Evolutionary conservation across 2,797 vertebrate genomes (phyloP), one percentile per base, ranked within the genome.

Genomic region (Trachurus trachurus): DNA sequence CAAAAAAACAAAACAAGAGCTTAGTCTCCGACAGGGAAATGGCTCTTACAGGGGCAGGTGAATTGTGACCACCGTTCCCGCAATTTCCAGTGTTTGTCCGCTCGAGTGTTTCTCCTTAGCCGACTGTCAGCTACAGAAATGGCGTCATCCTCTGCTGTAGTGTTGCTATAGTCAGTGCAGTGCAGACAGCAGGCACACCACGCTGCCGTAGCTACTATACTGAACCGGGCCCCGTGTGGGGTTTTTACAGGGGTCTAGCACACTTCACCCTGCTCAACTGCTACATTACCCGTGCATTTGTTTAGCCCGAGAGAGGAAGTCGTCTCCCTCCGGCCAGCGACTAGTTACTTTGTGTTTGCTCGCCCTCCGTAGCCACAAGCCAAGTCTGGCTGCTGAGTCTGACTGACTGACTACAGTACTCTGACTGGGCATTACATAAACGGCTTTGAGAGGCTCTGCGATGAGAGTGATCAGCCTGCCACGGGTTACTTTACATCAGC

Each of bases 131-230:
- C 87, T 65, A 74, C 90, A 93, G 94, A 94, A 96, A 96, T 96
- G 95, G 95, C 95, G 95, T 96, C 95, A 95, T 94, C 92, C 91
- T 81, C 86, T 90, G 94, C 93, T 87, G 93, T 92, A 70, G 89
- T 66, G 79, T 57, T 80, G 86, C 52, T 77, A 44, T 21, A 89
- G 83, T 80, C 84, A 29, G 91, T 90, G 92, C 89, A 29, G 86
- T 80, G 88, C 89, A 89, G 85, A 85, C 84, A 79, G 85, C 52
- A 22, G 61, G 66, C 74, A 54, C 89, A 81, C 82, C 82, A 87
- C 84, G 87, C 91, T 76, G 86, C 81, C 76, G 63, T 70, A 26
- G 26, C 26, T 26, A 67, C 71, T 58, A 76, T 0, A 13, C 2
- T 69, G 49, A 64, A 7, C 68, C 72, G 71, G 74, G 65, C 76